phyloP scores from a whole-genome alignment of 2,888 invertebrate genomes.

The Lycocerus yunnanus region DNA sequence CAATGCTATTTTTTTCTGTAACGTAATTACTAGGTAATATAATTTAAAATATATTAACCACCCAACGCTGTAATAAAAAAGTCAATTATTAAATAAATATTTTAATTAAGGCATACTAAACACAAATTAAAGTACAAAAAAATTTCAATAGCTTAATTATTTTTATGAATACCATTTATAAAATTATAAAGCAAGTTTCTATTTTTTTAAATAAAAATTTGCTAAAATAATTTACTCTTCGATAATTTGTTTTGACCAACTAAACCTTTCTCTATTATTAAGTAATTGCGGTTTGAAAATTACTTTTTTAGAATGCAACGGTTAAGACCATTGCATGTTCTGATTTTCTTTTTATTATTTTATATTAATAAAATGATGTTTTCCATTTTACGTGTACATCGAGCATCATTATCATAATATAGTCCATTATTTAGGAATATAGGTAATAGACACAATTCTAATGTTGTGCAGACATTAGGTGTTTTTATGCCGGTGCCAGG shows the following conservation, averaged over 20 bases:
- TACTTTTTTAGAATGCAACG: background rate
- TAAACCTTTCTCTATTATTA: conserved; percentile 5
- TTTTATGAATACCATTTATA: background rate
- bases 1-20: background rate
- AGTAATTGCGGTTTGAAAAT: conserved; percentile 4
- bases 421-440: too few relatives aligned
- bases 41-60: background rate
- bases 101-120: background rate
- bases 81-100: background rate
- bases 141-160: background rate
- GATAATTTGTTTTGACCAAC: background rate
- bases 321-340: background rate
- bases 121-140: background rate
- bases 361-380: background rate
- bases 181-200: background rate
- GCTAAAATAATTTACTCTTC: background rate
- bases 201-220: background rate
- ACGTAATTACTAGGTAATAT: background rate
- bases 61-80: background rate
- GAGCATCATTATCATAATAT: too few relatives aligned
- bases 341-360: background rate
- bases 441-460: too few relatives aligned
- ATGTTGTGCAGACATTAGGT: too few relatives aligned
- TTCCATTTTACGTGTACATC: background rate
- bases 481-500: too few relatives aligned